Base-by-base conservation (phyloP, 2,888 invertebrate species). In the Yponomeuta plumbellus region DNA sequence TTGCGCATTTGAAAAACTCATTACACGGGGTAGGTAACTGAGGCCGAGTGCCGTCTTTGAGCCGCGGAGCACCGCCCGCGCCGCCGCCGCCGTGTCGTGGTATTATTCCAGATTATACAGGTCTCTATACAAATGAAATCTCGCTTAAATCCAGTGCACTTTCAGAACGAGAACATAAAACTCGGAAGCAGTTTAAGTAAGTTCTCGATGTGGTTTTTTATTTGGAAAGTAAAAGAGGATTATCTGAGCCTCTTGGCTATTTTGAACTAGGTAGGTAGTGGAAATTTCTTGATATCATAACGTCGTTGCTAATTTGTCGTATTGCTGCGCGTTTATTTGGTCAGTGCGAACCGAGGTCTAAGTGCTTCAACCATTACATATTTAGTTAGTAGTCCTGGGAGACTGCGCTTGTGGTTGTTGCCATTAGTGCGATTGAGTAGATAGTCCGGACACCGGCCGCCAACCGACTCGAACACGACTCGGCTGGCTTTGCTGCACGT, bases 91-190 rank as follows among this genome's bases (percentile, higher is more conserved):
- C 56, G 65, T 57, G 44, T 63, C 63, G 87, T 85, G 81, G 88
- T 85, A 91, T 91, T 89, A 90, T 90, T 88, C 83, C 87, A 88
- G 90, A 89, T 90, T 91, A 91, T 89, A 79, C 85, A 84, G 79
- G 86, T 85, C 87, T 83, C 86, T 80, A 90, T 89, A 90, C 90
- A 90, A 91, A 90, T 88, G 89, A 91, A 90, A 89, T 88, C 89
- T 88, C 88, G 84, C 88, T 89, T 89, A 89, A 89, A 88, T 81
- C 84, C 86, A 86, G 85, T 88, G 89, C 90, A 89, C 86, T 89
- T 90, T 89, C 80, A 87, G 84, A 86, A 87, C 83, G 85, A 85
- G 85, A 79, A 88, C 88, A 89, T 88, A 88, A 87, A 86, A 84
- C 85, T 86, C 81, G 83, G 81, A 86, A 84, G 82, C 85, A 85